A percentile compares a stretch with the other conserved stretches of the same genome.
Evolutionary conservation across 2,113 vertebrate genomes (phyloP).

Genomic region (Gopherus flavomarginatus): DNA sequence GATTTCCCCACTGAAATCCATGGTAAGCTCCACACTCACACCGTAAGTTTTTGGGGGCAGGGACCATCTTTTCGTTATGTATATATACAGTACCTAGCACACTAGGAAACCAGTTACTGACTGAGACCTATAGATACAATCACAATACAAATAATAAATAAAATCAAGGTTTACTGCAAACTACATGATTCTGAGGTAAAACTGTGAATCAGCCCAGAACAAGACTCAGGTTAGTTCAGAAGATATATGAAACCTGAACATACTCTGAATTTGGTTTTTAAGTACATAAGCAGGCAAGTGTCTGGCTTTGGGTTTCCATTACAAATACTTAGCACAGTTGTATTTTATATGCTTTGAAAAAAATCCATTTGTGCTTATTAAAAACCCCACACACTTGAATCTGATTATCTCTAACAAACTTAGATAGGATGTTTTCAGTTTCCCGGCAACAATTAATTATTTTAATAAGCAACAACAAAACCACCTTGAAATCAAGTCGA

Average conservation of each 20-base stretch:
- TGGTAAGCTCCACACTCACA: neutral
- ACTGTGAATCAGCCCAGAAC: neutral
- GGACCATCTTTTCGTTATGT: neutral
- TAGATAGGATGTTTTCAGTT: conserved; percentile 42
- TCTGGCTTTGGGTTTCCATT: conserved; percentile 54
- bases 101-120: neutral
- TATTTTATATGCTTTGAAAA: neutral
- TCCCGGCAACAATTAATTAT: conserved; percentile 53
- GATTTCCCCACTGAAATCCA: neutral
- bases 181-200: conserved; percentile 8
- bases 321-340: conserved; percentile 35
- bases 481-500: conserved; percentile 45
- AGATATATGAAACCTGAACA: conserved; percentile 6
- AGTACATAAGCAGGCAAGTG: conserved; percentile 1
- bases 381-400: conserved; percentile 51
- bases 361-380: conserved; percentile 53
- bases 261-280: conserved; percentile 17
- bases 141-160: neutral
- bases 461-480: conserved; percentile 62
- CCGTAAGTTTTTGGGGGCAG: neutral
- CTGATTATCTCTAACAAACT: conserved; percentile 44
- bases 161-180: neutral
- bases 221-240: neutral
- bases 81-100: neutral
- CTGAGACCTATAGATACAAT: neutral